A percentile compares a stretch with the other conserved stretches of the same genome.
Conservation (phyloP, 2,113 vertebrate genomes). For the Eurypyga helias region DNA sequence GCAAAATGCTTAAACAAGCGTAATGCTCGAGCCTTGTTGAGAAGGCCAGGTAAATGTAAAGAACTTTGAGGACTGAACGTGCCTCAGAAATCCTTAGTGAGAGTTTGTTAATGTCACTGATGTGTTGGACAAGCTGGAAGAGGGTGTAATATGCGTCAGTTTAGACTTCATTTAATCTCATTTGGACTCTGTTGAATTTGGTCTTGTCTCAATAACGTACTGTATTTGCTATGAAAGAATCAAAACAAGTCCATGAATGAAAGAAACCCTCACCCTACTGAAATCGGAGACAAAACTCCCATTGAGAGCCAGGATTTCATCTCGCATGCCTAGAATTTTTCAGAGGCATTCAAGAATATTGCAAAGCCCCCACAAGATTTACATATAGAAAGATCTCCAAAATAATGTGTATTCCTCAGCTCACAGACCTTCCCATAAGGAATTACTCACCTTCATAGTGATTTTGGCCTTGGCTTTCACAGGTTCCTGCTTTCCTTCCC, state of each 20-base stretch:
- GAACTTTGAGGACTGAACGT: not conserved
- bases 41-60: not conserved
- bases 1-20: not conserved
- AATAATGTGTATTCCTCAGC: not conserved
- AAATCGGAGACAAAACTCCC: slow-evolving; percentile 34
- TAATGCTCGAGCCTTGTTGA: not conserved
- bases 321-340: slow-evolving; percentile 62
- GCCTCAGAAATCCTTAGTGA: not conserved
- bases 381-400: not conserved
- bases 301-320: slow-evolving; percentile 57
- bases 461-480: not conserved
- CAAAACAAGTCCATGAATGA: slow-evolving; percentile 51
- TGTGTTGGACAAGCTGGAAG: not conserved
- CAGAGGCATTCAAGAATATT: slow-evolving; percentile 29
- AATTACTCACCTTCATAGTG: not conserved
- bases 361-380: not conserved
- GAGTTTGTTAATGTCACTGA: not conserved
- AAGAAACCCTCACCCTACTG: slow-evolving; percentile 33
- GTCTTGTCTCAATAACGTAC: slow-evolving; percentile 33
- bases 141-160: not conserved
- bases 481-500: not conserved
- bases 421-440: not conserved
- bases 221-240: slow-evolving; percentile 61
- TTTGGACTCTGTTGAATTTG: slow-evolving; percentile 9
- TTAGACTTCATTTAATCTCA: slow-evolving; percentile 25